These are phyloP conservation scores for Cyprinodon diabolis DNA, from an alignment of 2,797 vertebrate species.

Conservation along the genomic window DNA sequence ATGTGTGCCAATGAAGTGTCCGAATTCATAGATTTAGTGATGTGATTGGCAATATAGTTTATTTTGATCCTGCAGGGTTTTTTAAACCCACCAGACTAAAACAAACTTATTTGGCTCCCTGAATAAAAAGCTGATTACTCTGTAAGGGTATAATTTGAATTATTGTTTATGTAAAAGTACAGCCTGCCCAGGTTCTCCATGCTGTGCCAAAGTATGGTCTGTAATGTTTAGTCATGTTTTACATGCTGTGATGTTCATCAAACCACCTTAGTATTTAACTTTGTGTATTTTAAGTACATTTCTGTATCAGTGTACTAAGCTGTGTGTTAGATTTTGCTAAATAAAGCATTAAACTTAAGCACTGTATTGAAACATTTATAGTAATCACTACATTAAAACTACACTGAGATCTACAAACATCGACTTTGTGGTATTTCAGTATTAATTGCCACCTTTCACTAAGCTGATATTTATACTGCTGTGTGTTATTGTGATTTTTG, in stretches of 20 bases:
- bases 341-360: constrained; percentile 12
- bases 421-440: constrained; percentile 18
- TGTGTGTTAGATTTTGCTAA: constrained; percentile 18
- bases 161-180: constrained; percentile 3
- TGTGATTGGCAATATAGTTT: no score
- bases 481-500: constrained; percentile 24
- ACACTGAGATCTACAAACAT: background rate
- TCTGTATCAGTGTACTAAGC: constrained; percentile 22
- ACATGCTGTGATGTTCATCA: constrained; percentile 10
- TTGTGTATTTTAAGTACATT: constrained; percentile 10
- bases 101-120: background rate
- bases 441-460: constrained; percentile 1
- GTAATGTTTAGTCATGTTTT: constrained; percentile 20
- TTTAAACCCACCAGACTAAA: background rate
- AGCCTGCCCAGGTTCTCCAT: constrained; percentile 33
- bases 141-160: background rate
- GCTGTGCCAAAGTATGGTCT: background rate
- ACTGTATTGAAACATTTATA: constrained; percentile 13
- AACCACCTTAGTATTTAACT: constrained; percentile 10
- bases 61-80: background rate
- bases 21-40: no score
- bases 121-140: background rate
- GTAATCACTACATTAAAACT: constrained; percentile 4
- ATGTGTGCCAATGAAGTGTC: no score
- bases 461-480: constrained; percentile 21